These are phyloP conservation scores for Rhinichthys osculus DNA, from an alignment of 2,797 vertebrate genomes.

Conservation along the genomic window DNA sequence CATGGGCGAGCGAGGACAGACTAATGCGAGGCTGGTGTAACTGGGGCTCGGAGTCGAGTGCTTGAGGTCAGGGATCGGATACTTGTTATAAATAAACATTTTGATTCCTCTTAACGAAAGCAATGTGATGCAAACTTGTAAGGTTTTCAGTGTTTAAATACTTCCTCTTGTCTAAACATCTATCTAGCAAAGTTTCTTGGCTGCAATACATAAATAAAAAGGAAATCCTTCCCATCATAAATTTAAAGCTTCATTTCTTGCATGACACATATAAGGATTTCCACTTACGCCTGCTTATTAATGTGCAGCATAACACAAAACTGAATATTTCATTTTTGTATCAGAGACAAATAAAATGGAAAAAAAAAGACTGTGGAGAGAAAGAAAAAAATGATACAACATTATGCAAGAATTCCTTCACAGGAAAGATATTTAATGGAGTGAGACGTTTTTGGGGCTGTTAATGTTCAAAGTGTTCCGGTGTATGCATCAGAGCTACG, in stretches of 20 bases:
- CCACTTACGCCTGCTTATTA: neutral
- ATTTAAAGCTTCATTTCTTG: slow-evolving; percentile 2
- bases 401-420: slow-evolving; percentile 56
- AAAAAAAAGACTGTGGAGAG: slow-evolving; percentile 16
- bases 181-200: neutral
- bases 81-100: no score
- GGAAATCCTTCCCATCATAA: no score
- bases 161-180: neutral
- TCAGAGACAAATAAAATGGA: slow-evolving; percentile 19
- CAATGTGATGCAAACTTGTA: neutral
- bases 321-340: slow-evolving; percentile 41
- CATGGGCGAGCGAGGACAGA: no score
- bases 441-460: slow-evolving; percentile 66
- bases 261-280: slow-evolving; percentile 1
- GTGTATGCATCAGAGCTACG: slow-evolving; percentile 63
- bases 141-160: neutral
- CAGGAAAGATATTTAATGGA: slow-evolving; percentile 74
- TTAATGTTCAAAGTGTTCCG: slow-evolving; percentile 73
- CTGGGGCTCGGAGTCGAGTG: no score
- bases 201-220: neutral
- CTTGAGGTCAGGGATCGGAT: no score
- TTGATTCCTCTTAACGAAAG: neutral
- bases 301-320: slow-evolving; percentile 28
- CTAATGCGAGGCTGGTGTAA: no score
- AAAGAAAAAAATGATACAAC: neutral